Evolutionary conservation across 2,797 vertebrate species (phyloP), one percentile per base, ranked within the genome.

Genomic region (Sebastes reedi): DNA sequence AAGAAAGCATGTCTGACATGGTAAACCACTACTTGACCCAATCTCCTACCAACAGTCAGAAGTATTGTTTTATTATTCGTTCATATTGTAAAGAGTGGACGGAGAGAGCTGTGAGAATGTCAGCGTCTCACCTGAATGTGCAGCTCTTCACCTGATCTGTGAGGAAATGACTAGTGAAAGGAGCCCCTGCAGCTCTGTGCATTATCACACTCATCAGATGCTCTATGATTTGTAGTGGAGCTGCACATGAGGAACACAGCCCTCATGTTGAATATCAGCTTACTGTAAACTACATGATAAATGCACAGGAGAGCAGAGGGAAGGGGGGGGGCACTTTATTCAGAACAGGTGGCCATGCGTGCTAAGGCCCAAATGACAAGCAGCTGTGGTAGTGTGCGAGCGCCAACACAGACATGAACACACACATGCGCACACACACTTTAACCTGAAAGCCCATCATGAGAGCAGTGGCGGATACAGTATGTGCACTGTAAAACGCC

Each of bases 271-370:
- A 87, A 88, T 87, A 88, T 89, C 86, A 82, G 73, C 75, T 91
- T 89, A 85, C 84, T 81, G 79, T 89, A 87, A 89, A 90, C 91
- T 70, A 80, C 82, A 83, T 88, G 88, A 90, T 83, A 87, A 83
- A 89, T 85, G 82, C 81, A 80, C 69, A 22, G 71, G 69, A 70
- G 84, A 75, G 69, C 55, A 69, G 72, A 61, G 71, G 78, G 72
- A 77, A 74, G 66, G 61, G 61, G 74, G 39, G 72, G 22, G 76
- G 36, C 32, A 27, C 79, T 93, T 95, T 94, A 95, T 95, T 93
- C 92, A 93, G 90, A 95, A 88, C 94, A 92, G 94, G 93, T 94
- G 94, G 89, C 85, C 87, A 81, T 86, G 92, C 90, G 87, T 94
- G 92, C 90, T 86, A 84, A 88, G 89, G 88, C 76, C 52, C 20